Evolutionary conservation across 1,140 invertebrate genomes (phyloP), one percentile per base, ranked within the genome.

Genomic region (Diachasmimorpha longicaudata): DNA sequence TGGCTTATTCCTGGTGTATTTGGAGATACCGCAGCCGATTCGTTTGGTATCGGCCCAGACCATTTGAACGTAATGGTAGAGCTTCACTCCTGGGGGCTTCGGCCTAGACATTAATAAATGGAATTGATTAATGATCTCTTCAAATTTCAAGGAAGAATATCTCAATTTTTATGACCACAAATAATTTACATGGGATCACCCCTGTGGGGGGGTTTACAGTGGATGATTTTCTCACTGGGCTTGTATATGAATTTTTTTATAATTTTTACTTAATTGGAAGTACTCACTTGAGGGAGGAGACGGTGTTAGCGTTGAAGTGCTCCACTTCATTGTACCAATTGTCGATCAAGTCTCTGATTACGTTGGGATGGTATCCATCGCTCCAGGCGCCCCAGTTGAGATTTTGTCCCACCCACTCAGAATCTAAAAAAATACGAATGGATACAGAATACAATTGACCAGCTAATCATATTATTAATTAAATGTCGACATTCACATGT

Each of bases 11-110:
- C 42, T 16, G 0, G 55, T 37, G 46, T 79, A 83, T 63, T 70
- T 75, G 0, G 81, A 74, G 37, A 67, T 48, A 63, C 82, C 84
- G 52, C 85, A 86, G 39, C 89, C 89, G 21, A 91, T 79, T 31
- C 75, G 77, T n/a, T 81, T 83, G 2, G 89, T 88, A n/a, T 88
- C 84, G 11, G 82, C 89, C 78, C 76, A 82, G 4, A 82, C 70
- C 4, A 82, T 10, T 76, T 82, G 81, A 6, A 78, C 75, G n/a
- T 81, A 81, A 52, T 80, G 77, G 48, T 52, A 52, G 1, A 52
- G 16, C 14, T 52, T 52, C 11, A 19, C 16, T 6, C 16, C n/a
- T 52, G 48, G 48, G 6, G 48, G 48, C 19, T 52, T 19, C 14
- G 48, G 48, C 48, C 48, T 52, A 19, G 16, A 52, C 14, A 16